Conservation (phyloP, 2,888 invertebrate species). For the Dasypolia templi region DNA sequence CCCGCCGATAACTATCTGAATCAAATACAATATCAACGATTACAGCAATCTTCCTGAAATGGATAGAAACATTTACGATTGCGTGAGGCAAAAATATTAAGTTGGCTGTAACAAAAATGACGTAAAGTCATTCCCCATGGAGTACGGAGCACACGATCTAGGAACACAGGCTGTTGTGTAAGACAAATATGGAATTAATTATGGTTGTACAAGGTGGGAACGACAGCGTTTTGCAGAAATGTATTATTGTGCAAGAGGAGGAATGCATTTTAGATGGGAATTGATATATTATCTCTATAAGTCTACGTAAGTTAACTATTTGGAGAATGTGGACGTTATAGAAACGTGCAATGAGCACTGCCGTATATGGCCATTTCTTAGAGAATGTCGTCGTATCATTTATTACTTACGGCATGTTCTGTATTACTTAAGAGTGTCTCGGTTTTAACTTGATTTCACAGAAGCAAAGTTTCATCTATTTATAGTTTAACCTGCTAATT, state of each 20-base stretch:
- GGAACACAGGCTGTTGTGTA: conserved; percentile 63
- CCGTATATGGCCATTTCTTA: background rate
- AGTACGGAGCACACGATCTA: conserved; percentile 68
- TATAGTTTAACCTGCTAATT: background rate
- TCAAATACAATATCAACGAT: conserved; percentile 40
- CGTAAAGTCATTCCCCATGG: conserved; percentile 70
- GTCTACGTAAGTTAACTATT: background rate
- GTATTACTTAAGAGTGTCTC: background rate
- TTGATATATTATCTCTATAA: background rate
- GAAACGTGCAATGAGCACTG: background rate
- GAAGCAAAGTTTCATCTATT: background rate
- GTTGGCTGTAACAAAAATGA: conserved; percentile 68
- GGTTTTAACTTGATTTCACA: background rate
- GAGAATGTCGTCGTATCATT: background rate
- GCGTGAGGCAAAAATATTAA: conserved; percentile 58
- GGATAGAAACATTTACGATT: conserved; percentile 45
- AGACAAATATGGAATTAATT: conserved; percentile 72
- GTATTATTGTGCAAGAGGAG: conserved; percentile 3
- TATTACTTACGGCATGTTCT: background rate
- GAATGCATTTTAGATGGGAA: background rate
- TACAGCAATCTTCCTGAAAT: conserved; percentile 43
- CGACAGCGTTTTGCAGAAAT: conserved; percentile 35
- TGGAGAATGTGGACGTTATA: background rate
- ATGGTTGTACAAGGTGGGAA: conserved; percentile 44
- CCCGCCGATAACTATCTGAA: conserved; percentile 19